Percentiles rank a stretch among this genome's conserved stretches.
phyloP scores from a whole-genome alignment of 2,113 vertebrate genomes.

The Piprites chloris region DNA sequence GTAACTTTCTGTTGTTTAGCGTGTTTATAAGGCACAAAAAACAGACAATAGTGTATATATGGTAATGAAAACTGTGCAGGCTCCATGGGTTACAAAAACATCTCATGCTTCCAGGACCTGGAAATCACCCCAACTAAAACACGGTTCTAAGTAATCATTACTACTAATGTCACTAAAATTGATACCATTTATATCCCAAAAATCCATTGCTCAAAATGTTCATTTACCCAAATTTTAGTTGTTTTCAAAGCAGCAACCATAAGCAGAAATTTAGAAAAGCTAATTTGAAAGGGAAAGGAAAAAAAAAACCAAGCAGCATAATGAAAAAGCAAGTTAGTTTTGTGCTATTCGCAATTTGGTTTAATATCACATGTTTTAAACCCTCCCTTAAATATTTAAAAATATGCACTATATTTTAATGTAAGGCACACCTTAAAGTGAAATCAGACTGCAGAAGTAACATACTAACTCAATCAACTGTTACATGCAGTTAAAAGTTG shows the following conservation, averaged over 20 bases:
- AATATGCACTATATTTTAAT: not conserved
- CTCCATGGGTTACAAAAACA: not conserved
- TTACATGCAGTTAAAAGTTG: conserved; percentile 23
- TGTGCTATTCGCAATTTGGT: not conserved
- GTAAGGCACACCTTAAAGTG: not conserved
- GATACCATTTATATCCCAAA: conserved; percentile 70
- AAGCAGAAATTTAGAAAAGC: conserved; percentile 61
- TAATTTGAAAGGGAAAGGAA: conserved; percentile 59
- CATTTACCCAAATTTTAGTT: conserved; percentile 61
- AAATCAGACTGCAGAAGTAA: not conserved
- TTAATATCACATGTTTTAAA: not conserved
- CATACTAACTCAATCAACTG: not conserved
- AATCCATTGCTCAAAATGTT: conserved; percentile 77
- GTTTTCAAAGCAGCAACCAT: conserved; percentile 64
- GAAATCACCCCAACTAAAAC: not conserved
- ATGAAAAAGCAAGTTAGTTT: conserved; percentile 80
- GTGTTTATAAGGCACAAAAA: not conserved
- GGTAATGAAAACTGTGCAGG: not conserved
- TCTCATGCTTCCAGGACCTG: not conserved
- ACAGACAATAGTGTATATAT: not conserved
- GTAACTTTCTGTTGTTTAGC: not conserved
- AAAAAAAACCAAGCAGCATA: conserved; percentile 69
- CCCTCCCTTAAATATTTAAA: not conserved
- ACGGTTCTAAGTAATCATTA: not conserved
- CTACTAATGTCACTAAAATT: not conserved